Conservation (phyloP, 2,797 vertebrate species). For the Phyllotis vaccarum region DNA sequence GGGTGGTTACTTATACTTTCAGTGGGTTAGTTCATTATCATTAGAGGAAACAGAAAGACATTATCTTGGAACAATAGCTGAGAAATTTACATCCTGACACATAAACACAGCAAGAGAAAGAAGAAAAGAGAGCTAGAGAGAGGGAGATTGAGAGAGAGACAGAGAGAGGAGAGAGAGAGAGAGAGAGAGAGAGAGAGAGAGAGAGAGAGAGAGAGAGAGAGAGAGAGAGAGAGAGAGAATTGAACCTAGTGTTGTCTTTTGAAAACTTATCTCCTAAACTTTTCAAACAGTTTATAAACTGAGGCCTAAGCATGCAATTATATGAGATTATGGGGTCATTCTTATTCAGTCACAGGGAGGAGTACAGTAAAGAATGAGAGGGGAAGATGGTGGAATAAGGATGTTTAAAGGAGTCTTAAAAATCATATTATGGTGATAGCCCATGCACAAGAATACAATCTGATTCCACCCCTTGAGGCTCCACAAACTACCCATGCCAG, state of each 20-base stretch:
- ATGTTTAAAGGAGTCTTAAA: neutral
- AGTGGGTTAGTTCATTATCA: neutral
- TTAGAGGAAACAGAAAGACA: neutral
- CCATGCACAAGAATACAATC: too few relatives aligned
- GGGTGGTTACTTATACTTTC: neutral
- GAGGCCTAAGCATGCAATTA: neutral
- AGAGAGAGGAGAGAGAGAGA: rapidly evolving
- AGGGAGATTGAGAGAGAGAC: neutral
- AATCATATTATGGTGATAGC: neutral
- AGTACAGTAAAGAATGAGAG: neutral
- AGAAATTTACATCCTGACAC: neutral
- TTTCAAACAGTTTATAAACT: neutral
- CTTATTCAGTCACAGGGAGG: neutral
- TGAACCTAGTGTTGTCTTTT: neutral
- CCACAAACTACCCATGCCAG: too few relatives aligned
- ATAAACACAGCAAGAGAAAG: neutral
- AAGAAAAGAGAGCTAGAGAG: neutral
- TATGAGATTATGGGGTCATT: neutral
- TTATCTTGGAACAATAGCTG: neutral
- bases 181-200: neutral
- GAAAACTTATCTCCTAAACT: neutral
- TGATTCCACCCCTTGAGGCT: too few relatives aligned
- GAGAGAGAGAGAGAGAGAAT: neutral
- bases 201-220: too few relatives aligned
- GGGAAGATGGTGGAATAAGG: neutral